Base-by-base conservation (phyloP, 2,797 vertebrate species). In the Scomberomorus guttatus region DNA sequence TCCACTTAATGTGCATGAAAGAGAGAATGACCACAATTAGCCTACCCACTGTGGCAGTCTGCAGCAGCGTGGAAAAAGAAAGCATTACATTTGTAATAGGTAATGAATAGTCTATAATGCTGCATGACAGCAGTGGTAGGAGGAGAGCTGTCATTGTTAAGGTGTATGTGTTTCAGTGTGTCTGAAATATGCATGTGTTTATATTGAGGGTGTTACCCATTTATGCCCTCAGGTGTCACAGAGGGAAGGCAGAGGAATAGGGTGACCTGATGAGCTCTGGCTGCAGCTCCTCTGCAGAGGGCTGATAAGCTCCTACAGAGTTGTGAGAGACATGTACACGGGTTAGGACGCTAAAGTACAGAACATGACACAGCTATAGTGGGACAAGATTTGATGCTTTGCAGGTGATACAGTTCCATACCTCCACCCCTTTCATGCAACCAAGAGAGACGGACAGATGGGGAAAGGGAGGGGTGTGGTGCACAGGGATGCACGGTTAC, bases 261-360 rank as follows among this genome's bases (percentile, higher is more conserved):
- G 54, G 71, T 87, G 86, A 87, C 89, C 89, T 44, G 70, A 66
- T 59, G 82, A 72, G 56, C 37, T 72, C 56, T 42, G 55, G 73
- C 72, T 83, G 79, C 64, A 60, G 81, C 84, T 84, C 55, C 69
- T 70, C 86, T 90, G 90, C 90, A 82, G 76, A n/a, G 54, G 73
- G 63, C 74, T 85, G 90, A 87, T 90, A 79, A 83, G 83, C 83
- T 75, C 63, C 80, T 37, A 18, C 77, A 34, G 66, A 65, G 78
- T 25, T 66, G 63, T 57, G 57, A 65, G 83, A 76, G 50, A 71
- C 65, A 29, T 67, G 22, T n/a, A 51, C 64, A 77, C 13, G 10
- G 62, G 25, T 52, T 27, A 27, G 67, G 67, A 61, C 20, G 82
- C 86, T 81, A 76, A 77, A 81, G 63, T 86, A 84, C 77, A 37